Evolutionary conservation across 1,140 invertebrate species (phyloP), one percentile per base, ranked within the genome.

Genomic region (Drosophila nigrodunni): DNA sequence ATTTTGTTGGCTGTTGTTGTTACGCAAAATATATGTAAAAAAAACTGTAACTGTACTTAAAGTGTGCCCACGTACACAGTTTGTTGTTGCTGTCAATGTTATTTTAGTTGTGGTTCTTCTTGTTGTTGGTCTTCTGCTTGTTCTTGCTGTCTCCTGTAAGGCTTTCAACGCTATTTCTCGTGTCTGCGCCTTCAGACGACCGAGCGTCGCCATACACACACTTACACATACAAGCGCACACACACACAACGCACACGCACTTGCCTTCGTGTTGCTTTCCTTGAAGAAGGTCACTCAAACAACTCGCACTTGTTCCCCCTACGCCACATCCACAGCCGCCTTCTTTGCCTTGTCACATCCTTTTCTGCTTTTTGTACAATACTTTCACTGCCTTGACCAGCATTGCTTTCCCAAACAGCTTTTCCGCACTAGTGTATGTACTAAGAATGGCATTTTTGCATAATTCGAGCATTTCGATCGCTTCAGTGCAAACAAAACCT

Each of bases 271-370:
- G 59, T 50, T 64, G 78, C 72, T 74, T 87, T 79, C 82, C 83
- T 87, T 88, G 80, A 77, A 88, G 80, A 87, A 87, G 82, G 82
- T 86, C 82, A 86, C 71, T 60, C 44, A 39, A 71, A 67, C 73
- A 58, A 58, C 58, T 21, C 35, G 2, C 10, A 37, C 46, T 21
- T 41, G n/a, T 11, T 21, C 15, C 30, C 15, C 49, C 2, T 7
- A 5, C 25, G 6, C 25, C 25, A 30, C 25, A 30, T 6, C 25
- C 25, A 0, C 25, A 30, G 6, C 3, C 25, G n/a, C 6, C 25
- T 10, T 30, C 49, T 46, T 11, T 18, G 18, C 15, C 37, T 35
- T 11, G 52, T 35, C 13, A 18, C 44, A 13, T 72, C 37, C 50
- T 71, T 65, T 64, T 37, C n/a, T 30, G 30, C 54, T 70, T 37